Conservation (phyloP, 1,140 invertebrate species). For the Drosophila murphyi region DNA sequence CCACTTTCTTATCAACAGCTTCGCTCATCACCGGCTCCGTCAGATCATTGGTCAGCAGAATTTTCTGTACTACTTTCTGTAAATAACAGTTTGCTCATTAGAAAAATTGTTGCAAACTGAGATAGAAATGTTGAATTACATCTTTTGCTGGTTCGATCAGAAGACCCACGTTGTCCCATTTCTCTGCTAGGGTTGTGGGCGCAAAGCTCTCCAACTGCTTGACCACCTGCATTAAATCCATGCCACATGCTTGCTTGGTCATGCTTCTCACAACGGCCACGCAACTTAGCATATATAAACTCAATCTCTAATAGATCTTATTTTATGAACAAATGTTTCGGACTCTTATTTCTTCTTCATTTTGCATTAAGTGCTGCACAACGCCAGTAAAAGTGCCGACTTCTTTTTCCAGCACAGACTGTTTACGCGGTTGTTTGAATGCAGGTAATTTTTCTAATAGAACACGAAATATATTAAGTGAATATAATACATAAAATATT, state of each 20-base stretch:
- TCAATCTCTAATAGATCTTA: neutral
- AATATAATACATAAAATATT: too few species aligned
- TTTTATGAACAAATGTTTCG: neutral
- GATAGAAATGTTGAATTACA: conserved; percentile 7
- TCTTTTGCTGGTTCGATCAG: conserved; percentile 91
- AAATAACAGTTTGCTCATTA: neutral
- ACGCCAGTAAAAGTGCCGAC: neutral
- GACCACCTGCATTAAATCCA: conserved; percentile 87
- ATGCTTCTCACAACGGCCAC: conserved; percentile 44
- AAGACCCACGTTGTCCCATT: conserved; percentile 98
- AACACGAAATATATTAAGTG: too few species aligned
- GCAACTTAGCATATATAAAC: conserved; percentile 28
- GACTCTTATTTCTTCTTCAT: neutral
- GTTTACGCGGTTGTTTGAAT: conserved; percentile 9
- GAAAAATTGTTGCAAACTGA: neutral
- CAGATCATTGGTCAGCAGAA: conserved; percentile 97
- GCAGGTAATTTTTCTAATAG: neutral
- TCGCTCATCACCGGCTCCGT: conserved; percentile 95
- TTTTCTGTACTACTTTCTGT: conserved; percentile 86
- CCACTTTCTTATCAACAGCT: conserved; percentile 88
- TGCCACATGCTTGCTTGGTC: conserved; percentile 73
- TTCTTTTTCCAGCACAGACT: neutral
- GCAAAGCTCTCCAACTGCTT: conserved; percentile 89
- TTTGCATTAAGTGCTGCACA: conserved; percentile 10
- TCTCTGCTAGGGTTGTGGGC: conserved; percentile 89